Conservation (phyloP, 2,797 vertebrate species). For the Buceros bicornis region DNA sequence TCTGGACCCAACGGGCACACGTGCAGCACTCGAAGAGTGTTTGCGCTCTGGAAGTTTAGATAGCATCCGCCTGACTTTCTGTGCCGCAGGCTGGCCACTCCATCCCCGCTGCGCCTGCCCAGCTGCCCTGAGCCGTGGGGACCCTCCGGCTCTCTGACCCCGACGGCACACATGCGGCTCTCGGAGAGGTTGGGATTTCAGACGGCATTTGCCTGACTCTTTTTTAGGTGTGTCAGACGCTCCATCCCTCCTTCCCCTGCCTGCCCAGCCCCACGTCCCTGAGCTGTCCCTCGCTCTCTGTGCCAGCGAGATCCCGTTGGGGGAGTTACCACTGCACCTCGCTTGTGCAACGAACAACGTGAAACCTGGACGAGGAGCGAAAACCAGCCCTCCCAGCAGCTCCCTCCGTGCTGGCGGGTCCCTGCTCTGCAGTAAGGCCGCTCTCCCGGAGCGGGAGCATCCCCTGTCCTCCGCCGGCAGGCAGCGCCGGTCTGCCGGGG, state of each 20-base stretch:
- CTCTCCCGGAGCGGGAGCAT: not conserved
- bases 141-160: not conserved
- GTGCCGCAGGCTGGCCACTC: fast-evolving
- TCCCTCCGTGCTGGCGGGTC: not conserved
- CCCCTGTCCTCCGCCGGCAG: not conserved
- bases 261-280: not conserved
- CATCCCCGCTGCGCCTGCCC: not conserved
- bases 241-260: not conserved
- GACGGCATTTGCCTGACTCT: not conserved
- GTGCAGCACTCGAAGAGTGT: not conserved
- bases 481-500: not conserved
- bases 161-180: not conserved
- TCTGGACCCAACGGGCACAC: fast-evolving
- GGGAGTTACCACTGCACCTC: no score
- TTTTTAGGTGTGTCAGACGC: not conserved
- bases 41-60: not conserved
- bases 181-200: not conserved
- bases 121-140: not conserved
- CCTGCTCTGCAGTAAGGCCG: not conserved
- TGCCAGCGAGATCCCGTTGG: not conserved
- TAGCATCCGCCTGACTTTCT: not conserved
- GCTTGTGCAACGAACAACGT: not conserved
- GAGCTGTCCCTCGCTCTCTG: fast-evolving
- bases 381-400: not conserved
- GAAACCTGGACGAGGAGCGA: not conserved